Evolutionary conservation across 2,113 vertebrate species (phyloP).

Genomic region (Otocyon megalotis): DNA sequence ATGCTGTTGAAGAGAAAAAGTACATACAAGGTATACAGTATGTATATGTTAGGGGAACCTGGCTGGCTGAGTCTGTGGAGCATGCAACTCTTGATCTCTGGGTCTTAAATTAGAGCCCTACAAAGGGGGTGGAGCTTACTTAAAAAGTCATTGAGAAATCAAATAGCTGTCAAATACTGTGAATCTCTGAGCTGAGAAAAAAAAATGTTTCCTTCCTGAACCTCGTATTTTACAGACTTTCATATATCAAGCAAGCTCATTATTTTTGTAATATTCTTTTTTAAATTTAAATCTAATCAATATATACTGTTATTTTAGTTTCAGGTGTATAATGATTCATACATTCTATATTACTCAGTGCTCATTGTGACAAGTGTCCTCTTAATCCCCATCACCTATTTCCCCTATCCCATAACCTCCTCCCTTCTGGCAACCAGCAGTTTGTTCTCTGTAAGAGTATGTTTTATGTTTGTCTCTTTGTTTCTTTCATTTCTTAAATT

Average conservation of each 20-base stretch:
- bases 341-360: neutral
- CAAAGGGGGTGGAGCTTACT: too few species aligned
- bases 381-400: neutral
- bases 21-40: too few species aligned
- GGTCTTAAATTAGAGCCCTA: too few species aligned
- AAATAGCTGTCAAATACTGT: too few species aligned
- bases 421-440: neutral
- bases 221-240: neutral
- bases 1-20: too few species aligned
- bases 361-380: neutral
- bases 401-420: neutral
- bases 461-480: neutral
- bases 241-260: neutral
- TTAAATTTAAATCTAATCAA: neutral
- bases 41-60: too few species aligned
- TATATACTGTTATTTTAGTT: neutral
- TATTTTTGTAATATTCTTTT: neutral
- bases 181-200: too few species aligned
- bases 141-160: too few species aligned
- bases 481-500: neutral
- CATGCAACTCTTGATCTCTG: too few species aligned
- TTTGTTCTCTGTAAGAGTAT: neutral
- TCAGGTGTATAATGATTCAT: neutral
- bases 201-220: neutral
- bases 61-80: too few species aligned